Conservation (phyloP, 2,888 invertebrate genomes). For the Acrocera orbiculus region DNA sequence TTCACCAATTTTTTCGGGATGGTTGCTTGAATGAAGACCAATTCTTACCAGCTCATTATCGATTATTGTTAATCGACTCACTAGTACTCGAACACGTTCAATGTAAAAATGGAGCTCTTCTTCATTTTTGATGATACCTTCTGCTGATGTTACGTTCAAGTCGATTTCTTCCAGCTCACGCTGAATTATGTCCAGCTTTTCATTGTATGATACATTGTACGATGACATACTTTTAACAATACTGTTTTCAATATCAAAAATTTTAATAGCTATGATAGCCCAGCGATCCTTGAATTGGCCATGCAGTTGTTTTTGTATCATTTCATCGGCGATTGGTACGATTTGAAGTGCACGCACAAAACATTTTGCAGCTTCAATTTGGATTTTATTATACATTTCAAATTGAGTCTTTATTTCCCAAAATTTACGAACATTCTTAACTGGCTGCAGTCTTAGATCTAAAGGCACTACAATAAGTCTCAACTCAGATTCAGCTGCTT, state of each 20-base stretch:
- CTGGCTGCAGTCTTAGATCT: conserved; percentile 41
- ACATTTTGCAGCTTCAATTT: conserved; percentile 50
- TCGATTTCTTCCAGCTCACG: conserved; percentile 60
- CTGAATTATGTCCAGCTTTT: conserved; percentile 56
- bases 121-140: conserved; percentile 64
- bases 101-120: conserved; percentile 68
- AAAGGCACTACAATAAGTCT: conserved; percentile 43
- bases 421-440: conserved; percentile 61
- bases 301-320: conserved; percentile 61
- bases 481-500: conserved; percentile 52
- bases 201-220: conserved; percentile 53
- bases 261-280: conserved; percentile 44
- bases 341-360: conserved; percentile 63
- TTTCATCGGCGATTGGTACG: conserved; percentile 68
- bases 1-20: conserved; percentile 60
- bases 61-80: conserved; percentile 54
- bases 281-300: conserved; percentile 62
- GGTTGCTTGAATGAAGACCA: conserved; percentile 51
- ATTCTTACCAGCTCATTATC: conserved; percentile 63
- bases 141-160: conserved; percentile 47
- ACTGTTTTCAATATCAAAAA: conserved; percentile 45
- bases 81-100: conserved; percentile 61
- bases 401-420: conserved; percentile 81
- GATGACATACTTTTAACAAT: conserved; percentile 55
- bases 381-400: conserved; percentile 62